Base-by-base conservation (phyloP, 2,113 vertebrate species). In the Gymnocephalus cernua region DNA sequence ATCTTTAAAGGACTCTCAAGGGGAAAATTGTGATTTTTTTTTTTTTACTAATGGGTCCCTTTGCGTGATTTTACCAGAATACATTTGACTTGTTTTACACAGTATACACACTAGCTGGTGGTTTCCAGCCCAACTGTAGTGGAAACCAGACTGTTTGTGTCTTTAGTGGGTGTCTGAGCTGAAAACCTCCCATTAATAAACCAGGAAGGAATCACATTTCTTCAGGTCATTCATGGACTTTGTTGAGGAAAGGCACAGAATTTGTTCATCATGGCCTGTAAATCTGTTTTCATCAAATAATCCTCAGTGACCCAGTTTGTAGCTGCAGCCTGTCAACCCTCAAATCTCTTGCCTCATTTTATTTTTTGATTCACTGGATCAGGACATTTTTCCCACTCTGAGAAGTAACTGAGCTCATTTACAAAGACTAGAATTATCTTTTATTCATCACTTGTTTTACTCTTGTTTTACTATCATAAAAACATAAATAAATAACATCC, bases 171-270 rank as follows among this genome's bases (percentile, higher is more conserved):
- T 54, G 56, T 47, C 64, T 50, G 64, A 59, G 73, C 79, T 74
- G 70, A 19, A 73, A 89, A 83, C 86, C 76, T 74, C 53, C 69
- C 69, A 84, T 84, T 59, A 86, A 83, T 88, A 81, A 88, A 79
- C 19, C 80, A 81, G 67, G 35, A 83, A 74, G 81, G 45, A 79
- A 54, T 57, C 56, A 4, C 7, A 13, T 19, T 76, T 85, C 76
- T 79, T 82, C 51, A 79, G 78, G 77, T 76, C 58, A 77, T n/a
- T 82, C 35, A 77, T 51, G 41, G 25, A 71, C 64, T 71, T 80
- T 79, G 32, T 71, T 71, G 41, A 82, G 68, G 27, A 74, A 68
- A 81, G n/a, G n/a, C 53, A 3, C 14, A 15, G 16, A 29, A 7
- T 69, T 59, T 59, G 29, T 51, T 77, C 44, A 53, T 74, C 38